Percentiles rank a stretch among this genome's conserved stretches.
phyloP scores from a whole-genome alignment of 2,113 vertebrate genomes.

The Chaetops frenatus region DNA sequence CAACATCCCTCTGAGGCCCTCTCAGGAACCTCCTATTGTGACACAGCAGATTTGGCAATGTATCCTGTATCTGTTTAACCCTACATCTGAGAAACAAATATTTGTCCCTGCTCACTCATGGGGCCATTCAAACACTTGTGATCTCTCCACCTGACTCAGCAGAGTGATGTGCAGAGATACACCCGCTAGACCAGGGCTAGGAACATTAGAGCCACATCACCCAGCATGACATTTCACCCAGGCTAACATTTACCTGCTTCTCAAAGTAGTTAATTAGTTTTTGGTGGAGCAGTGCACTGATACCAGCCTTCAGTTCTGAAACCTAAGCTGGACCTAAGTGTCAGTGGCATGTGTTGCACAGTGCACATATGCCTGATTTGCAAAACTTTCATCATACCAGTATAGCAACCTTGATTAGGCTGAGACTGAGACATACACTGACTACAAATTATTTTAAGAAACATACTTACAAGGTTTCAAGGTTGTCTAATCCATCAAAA shows the following conservation, averaged over 20 bases:
- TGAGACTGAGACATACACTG: not conserved
- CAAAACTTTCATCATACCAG: not conserved
- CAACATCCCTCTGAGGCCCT: not conserved
- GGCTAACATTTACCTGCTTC: not conserved
- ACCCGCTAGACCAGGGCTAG: not conserved
- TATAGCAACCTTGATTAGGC: not conserved
- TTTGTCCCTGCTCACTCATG: not conserved
- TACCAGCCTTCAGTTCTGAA: not conserved
- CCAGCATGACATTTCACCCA: not conserved
- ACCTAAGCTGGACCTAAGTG: not conserved
- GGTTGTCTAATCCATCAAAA: conserved; percentile 89
- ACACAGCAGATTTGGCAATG: not conserved
- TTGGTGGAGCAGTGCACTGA: not conserved
- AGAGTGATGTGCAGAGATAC: not conserved
- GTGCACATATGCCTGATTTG: not conserved
- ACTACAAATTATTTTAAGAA: not conserved
- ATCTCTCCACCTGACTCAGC: not conserved
- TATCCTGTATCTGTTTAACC: not conserved
- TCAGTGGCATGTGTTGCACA: not conserved
- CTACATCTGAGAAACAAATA: not conserved
- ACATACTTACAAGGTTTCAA: conserved; percentile 94
- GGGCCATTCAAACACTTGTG: not conserved
- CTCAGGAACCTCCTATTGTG: not conserved
- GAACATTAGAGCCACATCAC: not conserved
- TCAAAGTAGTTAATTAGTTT: not conserved